A percentile compares a stretch with the other conserved stretches of the same genome.
Conservation (phyloP, 2,797 vertebrate species). For the Myripristis jacobus region DNA sequence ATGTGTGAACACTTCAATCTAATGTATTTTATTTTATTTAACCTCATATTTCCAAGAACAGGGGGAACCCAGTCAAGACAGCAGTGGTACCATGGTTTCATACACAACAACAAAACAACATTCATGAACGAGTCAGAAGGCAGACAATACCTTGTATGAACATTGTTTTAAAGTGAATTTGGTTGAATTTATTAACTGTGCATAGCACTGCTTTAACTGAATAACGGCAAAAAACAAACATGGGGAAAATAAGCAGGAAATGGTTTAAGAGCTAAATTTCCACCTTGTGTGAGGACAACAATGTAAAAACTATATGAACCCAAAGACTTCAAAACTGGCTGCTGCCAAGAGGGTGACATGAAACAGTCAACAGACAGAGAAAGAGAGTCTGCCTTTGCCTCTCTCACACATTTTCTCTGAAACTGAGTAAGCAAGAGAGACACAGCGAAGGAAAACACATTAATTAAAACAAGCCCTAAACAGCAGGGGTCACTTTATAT, state of each 20-base stretch:
- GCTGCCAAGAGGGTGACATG: slow-evolving; percentile 55
- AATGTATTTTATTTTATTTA: no score
- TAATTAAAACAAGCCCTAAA: slow-evolving; percentile 66
- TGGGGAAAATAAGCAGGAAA: background rate
- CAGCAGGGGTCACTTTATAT: slow-evolving; percentile 67
- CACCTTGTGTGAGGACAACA: slow-evolving; percentile 43
- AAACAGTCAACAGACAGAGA: slow-evolving; percentile 51
- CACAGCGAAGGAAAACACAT: slow-evolving; percentile 42
- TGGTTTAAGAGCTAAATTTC: background rate
- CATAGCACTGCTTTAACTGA: background rate
- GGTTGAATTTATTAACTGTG: background rate
- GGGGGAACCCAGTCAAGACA: no score
- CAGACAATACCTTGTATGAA: background rate
- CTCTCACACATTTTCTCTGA: no score
- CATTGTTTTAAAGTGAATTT: background rate
- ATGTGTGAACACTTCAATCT: no score
- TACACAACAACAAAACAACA: no score
- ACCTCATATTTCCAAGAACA: no score
- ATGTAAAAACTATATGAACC: slow-evolving; percentile 47
- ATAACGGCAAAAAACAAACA: background rate
- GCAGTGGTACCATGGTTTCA: no score
- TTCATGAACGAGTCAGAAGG: no score
- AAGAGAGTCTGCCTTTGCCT: background rate
- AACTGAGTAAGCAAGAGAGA: slow-evolving; percentile 17
- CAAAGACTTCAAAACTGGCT: slow-evolving; percentile 51